phyloP scores from a whole-genome alignment of 2,797 vertebrate species.

The Poeciliopsis infans region DNA sequence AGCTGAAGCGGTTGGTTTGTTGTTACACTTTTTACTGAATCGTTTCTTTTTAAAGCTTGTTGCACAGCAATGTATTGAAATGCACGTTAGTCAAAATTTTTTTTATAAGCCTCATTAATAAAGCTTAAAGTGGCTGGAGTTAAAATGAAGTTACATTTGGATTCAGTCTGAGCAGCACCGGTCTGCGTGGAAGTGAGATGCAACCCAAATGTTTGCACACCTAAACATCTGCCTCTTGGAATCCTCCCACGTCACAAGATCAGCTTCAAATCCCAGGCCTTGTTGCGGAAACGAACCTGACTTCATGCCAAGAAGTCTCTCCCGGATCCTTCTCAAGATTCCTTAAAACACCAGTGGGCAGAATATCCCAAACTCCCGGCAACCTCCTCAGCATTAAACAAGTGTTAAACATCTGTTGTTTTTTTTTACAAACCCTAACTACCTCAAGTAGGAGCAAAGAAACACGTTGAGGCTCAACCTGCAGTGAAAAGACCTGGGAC shows the following conservation, averaged over 20 bases:
- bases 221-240: not conserved
- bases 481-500: not conserved
- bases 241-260: not conserved
- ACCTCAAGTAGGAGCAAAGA: not conserved
- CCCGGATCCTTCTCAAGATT: not conserved
- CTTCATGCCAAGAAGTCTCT: no score
- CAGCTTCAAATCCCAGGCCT: not conserved
- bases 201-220: not conserved
- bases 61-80: not conserved
- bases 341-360: not conserved
- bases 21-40: not conserved
- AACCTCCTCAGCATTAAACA: not conserved
- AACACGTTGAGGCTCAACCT: not conserved
- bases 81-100: not conserved
- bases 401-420: not conserved
- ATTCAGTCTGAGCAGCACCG: not conserved
- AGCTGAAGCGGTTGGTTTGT: not conserved
- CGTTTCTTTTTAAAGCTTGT: not conserved
- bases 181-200: not conserved
- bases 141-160: not conserved
- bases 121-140: not conserved
- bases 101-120: not conserved
- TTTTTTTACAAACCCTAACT: not conserved
- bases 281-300: not conserved
- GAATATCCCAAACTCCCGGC: not conserved